These are phyloP conservation scores for Cossypha niveicapilla DNA, from an alignment of 2,797 vertebrate genomes.

Conservation along the genomic window DNA sequence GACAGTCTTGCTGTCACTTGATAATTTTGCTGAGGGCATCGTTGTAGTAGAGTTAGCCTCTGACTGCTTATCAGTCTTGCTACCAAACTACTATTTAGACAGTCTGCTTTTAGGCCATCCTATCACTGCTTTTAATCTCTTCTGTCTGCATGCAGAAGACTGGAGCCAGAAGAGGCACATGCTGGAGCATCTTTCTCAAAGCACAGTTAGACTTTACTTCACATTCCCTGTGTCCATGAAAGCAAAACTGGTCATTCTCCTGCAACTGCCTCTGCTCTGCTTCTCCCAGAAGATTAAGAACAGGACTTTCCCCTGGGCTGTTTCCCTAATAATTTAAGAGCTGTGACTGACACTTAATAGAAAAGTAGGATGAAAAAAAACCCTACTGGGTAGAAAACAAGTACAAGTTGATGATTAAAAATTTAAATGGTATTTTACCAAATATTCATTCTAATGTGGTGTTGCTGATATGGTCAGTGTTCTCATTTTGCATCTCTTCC, in stretches of 20 bases:
- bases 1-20: background rate
- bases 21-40: background rate
- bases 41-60: no score
- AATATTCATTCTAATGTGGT: background rate
- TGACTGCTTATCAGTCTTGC: background rate
- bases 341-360: background rate
- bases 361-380: background rate
- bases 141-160: background rate
- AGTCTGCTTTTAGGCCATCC: background rate
- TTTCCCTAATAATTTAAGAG: background rate
- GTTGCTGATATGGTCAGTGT: background rate
- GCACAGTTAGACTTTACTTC: background rate
- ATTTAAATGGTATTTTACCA: background rate
- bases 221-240: fast-evolving
- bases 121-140: background rate
- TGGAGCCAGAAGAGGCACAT: background rate
- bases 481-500: background rate
- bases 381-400: background rate
- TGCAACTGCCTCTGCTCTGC: background rate
- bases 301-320: background rate
- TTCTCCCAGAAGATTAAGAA: background rate
- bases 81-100: background rate
- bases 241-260: background rate
- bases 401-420: background rate
- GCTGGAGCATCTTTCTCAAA: background rate